Percentiles rank a stretch among this genome's conserved stretches.
Conservation (phyloP, 2,797 vertebrate species). For the Clarias fuscus region DNA sequence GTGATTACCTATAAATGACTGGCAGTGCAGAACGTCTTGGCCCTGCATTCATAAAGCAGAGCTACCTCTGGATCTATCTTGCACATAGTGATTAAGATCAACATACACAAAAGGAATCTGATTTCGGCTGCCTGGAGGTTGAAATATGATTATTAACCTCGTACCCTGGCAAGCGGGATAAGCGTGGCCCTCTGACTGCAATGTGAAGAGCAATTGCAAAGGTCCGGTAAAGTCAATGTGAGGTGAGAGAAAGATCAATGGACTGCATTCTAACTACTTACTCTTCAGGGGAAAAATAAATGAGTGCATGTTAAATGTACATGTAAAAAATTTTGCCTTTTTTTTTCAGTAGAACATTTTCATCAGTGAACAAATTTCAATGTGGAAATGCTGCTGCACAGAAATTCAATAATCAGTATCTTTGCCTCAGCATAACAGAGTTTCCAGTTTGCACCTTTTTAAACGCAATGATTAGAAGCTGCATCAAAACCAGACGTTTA, state of each 20-base stretch:
- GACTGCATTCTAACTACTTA: slow-evolving; percentile 59
- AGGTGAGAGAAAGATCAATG: slow-evolving; percentile 61
- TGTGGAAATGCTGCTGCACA: slow-evolving; percentile 21
- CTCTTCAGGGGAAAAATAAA: slow-evolving; percentile 51
- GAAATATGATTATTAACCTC: slow-evolving; percentile 42
- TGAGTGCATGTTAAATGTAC: slow-evolving; percentile 30
- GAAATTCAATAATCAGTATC: neutral
- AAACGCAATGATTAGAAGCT: neutral
- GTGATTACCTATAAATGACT: slow-evolving; percentile 66
- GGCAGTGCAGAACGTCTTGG: slow-evolving; percentile 35
- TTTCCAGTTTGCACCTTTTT: neutral
- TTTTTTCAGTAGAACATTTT: slow-evolving; percentile 21
- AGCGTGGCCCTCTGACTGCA: slow-evolving; percentile 57
- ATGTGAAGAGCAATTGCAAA: slow-evolving; percentile 61
- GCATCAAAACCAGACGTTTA: neutral
- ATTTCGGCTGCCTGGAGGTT: slow-evolving; percentile 26
- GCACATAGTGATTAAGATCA: slow-evolving; percentile 43
- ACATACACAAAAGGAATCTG: slow-evolving; percentile 36
- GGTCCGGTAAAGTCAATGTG: slow-evolving; percentile 53
- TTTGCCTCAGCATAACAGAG: neutral
- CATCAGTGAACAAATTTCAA: slow-evolving; percentile 10
- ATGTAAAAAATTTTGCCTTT: neutral
- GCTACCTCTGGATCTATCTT: slow-evolving; percentile 51
- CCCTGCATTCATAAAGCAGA: slow-evolving; percentile 49
- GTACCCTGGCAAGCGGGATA: slow-evolving; percentile 47